A percentile compares a stretch with the other conserved stretches of the same genome.
These are phyloP conservation scores for Antennarius maculatus DNA, from an alignment of 2,797 vertebrate species.

Conservation along the genomic window DNA sequence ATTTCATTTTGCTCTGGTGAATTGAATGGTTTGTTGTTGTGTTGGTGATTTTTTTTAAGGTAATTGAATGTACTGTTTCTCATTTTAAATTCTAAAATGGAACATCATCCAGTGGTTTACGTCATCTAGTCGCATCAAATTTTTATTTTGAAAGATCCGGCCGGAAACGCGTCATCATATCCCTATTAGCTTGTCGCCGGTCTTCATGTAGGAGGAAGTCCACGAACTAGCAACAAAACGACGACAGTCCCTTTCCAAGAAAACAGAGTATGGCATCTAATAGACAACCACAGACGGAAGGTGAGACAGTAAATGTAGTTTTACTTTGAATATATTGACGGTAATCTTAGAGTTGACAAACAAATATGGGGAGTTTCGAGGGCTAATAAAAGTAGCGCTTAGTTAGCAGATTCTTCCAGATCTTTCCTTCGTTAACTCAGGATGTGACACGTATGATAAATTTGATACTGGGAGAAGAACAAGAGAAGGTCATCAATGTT, in stretches of 20 bases:
- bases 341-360: background rate
- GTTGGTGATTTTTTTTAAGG: too few relatives aligned
- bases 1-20: background rate
- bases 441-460: constrained; percentile 54
- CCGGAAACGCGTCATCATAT: background rate
- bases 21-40: too few relatives aligned
- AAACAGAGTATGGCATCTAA: constrained; percentile 52
- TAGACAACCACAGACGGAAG: constrained; percentile 37
- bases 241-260: constrained; percentile 1
- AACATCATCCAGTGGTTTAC: too few relatives aligned
- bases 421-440: background rate
- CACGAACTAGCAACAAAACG: constrained; percentile 22
- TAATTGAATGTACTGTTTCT: too few relatives aligned
- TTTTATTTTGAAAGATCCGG: constrained; percentile 42
- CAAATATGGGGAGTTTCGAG: constrained; percentile 2
- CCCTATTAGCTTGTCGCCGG: constrained; percentile 1
- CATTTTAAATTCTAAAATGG: too few relatives aligned
- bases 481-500: background rate
- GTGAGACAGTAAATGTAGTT: constrained; percentile 42
- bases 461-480: background rate
- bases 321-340: background rate
- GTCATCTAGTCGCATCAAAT: too few relatives aligned
- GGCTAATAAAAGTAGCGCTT: constrained; percentile 31
- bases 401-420: constrained; percentile 39
- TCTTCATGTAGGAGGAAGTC: constrained; percentile 61